phyloP scores from a whole-genome alignment of 1,140 invertebrate species.

The Nephila pilipes region DNA sequence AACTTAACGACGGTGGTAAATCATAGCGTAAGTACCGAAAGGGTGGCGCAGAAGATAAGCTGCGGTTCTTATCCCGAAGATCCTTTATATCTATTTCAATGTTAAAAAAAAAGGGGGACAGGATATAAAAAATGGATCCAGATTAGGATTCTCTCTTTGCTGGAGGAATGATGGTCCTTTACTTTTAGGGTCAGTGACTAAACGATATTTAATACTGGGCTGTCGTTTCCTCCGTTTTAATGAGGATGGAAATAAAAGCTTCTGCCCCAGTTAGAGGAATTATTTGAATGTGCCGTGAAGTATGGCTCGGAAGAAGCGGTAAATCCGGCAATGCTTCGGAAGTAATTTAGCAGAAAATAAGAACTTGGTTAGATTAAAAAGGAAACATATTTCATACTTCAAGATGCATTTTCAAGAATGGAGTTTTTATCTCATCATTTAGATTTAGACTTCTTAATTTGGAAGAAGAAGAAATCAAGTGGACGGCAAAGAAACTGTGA shows the following conservation, averaged over 20 bases:
- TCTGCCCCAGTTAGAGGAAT: background rate
- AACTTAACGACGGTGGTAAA: slow-evolving; percentile 51
- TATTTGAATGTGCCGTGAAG: background rate
- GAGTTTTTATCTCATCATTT: too few species aligned
- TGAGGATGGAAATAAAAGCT: background rate
- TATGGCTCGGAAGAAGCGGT: background rate
- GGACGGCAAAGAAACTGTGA: too few species aligned
- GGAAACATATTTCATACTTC: too few species aligned
- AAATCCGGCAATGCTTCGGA: background rate
- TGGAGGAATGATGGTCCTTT: background rate
- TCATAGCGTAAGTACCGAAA: slow-evolving; percentile 7
- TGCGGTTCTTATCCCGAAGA: background rate
- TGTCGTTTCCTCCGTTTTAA: background rate
- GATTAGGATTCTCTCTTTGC: background rate
- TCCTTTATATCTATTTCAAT: slow-evolving; percentile 2
- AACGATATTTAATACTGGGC: background rate
- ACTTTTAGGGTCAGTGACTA: background rate
- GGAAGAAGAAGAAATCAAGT: too few species aligned
- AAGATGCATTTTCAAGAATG: too few species aligned
- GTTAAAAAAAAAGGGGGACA: background rate
- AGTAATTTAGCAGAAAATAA: background rate
- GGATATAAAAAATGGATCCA: background rate
- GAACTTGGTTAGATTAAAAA: too few species aligned
- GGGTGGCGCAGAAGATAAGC: slow-evolving; percentile 43
- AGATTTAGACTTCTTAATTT: too few species aligned